A percentile compares a stretch with the other conserved stretches of the same genome.
These are phyloP conservation scores for Pandemis heparana DNA, from an alignment of 2,888 invertebrate species.

Conservation along the genomic window DNA sequence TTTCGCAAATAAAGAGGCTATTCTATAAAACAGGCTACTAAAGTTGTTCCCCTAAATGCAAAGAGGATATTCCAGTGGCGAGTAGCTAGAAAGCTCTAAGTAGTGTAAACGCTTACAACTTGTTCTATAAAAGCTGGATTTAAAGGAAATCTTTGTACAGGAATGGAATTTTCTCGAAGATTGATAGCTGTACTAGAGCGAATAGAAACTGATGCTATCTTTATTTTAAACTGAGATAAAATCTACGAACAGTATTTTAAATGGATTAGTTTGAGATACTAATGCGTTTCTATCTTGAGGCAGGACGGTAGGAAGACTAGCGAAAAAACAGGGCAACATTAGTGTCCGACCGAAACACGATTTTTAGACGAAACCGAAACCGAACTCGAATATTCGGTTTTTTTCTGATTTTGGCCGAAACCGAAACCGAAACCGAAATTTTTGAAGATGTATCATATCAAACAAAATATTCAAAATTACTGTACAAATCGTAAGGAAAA, in stretches of 20 bases:
- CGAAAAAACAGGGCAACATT: not conserved
- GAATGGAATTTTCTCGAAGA: slow-evolving; percentile 35
- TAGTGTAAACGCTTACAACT: slow-evolving; percentile 20
- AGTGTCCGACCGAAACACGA: too few species aligned
- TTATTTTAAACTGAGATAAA: slow-evolving; percentile 28
- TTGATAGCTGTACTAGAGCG: slow-evolving; percentile 31
- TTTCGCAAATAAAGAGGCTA: too few species aligned
- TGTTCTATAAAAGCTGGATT: slow-evolving; percentile 29
- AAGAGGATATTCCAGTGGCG: not conserved
- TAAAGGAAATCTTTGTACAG: slow-evolving; percentile 33
- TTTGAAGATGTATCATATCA: too few species aligned
- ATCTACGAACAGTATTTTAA: slow-evolving; percentile 10
- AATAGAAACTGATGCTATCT: slow-evolving; percentile 35
- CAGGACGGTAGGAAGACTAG: too few species aligned
- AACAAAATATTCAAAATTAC: too few species aligned
- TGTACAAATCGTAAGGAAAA: too few species aligned
- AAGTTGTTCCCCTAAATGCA: too few species aligned
- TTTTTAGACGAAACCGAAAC: too few species aligned
- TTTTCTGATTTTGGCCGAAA: too few species aligned
- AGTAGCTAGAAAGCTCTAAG: slow-evolving; percentile 13
- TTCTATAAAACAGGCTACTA: too few species aligned
- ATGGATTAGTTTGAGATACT: not conserved
- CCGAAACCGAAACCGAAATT: too few species aligned
- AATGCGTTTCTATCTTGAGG: not conserved
- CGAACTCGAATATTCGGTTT: too few species aligned